Evolutionary conservation across 1,140 invertebrate genomes (phyloP).

Genomic region (Gryon sp.): DNA sequence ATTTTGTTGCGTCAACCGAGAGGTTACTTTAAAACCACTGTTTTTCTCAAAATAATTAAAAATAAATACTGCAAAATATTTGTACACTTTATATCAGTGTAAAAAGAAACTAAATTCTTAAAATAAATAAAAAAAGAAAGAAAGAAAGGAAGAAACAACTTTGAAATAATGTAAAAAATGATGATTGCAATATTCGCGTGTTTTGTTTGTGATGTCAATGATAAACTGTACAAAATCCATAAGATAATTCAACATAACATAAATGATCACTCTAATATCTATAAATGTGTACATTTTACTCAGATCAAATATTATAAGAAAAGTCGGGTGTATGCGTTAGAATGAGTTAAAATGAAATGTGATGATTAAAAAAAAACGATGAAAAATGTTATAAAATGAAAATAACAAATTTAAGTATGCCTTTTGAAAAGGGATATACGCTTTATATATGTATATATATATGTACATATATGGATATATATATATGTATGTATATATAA

Average conservation of each 20-base stretch:
- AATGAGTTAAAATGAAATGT: slow-evolving; percentile 1
- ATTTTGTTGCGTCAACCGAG: too few relatives aligned
- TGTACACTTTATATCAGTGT: too few relatives aligned
- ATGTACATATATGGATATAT: slow-evolving; percentile 3
- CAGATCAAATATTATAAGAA: neutral
- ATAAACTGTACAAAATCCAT: slow-evolving; percentile 18
- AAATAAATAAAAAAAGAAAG: too few relatives aligned
- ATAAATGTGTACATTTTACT: slow-evolving; percentile 17
- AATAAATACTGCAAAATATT: too few relatives aligned
- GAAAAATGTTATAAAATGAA: slow-evolving; percentile 8
- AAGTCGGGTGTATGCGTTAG: neutral
- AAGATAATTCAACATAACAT: slow-evolving; percentile 6
- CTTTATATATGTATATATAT: slow-evolving; percentile 14
- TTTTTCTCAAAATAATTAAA: too few relatives aligned
- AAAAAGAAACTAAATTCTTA: too few relatives aligned
- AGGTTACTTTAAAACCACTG: too few relatives aligned
- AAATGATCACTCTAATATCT: slow-evolving; percentile 18
- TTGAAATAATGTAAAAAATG: too few relatives aligned
- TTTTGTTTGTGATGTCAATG: neutral
- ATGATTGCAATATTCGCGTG: too few relatives aligned
- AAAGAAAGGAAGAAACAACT: too few relatives aligned
- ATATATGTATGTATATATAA: slow-evolving; percentile 8
- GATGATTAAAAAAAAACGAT: neutral
- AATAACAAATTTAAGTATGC: slow-evolving; percentile 2
- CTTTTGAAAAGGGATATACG: slow-evolving; percentile 45